Percentiles rank a stretch among this genome's conserved stretches.
Evolutionary conservation across 2,888 invertebrate genomes (phyloP).

Genomic region (Noctua janthina): DNA sequence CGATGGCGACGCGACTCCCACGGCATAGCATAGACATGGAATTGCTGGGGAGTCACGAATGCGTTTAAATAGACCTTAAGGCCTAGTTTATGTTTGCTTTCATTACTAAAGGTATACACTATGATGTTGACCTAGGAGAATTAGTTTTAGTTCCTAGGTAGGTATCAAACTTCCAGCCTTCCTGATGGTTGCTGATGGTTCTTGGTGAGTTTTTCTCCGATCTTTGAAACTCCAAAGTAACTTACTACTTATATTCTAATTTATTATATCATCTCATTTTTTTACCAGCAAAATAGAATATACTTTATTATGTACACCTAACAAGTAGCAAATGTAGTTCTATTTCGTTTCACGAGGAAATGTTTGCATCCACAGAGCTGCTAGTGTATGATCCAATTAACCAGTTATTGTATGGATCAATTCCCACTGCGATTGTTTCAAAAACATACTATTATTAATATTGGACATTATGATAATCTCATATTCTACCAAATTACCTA

Average conservation of each 20-base stretch:
- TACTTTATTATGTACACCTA: too few species aligned
- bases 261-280: not conserved
- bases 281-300: not conserved
- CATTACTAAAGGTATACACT: slow-evolving; percentile 30
- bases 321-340: not conserved
- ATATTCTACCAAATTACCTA: not conserved
- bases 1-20: slow-evolving; percentile 46
- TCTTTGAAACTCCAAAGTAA: not conserved
- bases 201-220: not conserved
- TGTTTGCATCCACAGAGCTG: not conserved
- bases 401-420: not conserved
- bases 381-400: not conserved
- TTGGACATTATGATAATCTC: not conserved
- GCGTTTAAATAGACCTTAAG: slow-evolving; percentile 54
- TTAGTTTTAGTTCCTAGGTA: not conserved
- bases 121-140: not conserved
- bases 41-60: slow-evolving; percentile 56
- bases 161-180: too few species aligned
- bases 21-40: slow-evolving; percentile 41
- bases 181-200: not conserved
- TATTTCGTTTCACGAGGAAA: not conserved
- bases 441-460: not conserved
- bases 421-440: not conserved
- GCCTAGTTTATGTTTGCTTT: slow-evolving; percentile 46
- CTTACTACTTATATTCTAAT: not conserved